These are phyloP conservation scores for Arvicola amphibius DNA, from an alignment of 2,797 vertebrate genomes.

Conservation along the genomic window DNA sequence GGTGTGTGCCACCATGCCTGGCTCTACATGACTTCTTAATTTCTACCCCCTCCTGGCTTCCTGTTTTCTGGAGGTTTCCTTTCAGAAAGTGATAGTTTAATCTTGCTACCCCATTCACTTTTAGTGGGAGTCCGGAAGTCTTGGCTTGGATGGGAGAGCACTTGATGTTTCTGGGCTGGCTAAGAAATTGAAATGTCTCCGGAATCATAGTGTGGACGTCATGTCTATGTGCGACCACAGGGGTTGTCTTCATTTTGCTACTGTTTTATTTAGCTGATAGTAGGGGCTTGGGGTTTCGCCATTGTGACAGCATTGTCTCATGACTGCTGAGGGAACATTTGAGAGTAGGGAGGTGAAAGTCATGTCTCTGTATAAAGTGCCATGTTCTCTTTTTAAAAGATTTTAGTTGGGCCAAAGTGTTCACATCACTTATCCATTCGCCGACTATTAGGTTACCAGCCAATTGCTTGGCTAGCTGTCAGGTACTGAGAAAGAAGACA, in stretches of 20 bases:
- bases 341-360: background rate
- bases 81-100: background rate
- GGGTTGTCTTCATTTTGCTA: background rate
- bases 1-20: background rate
- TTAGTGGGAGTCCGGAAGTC: too few species aligned
- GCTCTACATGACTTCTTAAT: background rate
- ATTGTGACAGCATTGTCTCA: background rate
- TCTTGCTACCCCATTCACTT: background rate
- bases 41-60: background rate
- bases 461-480: background rate
- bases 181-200: background rate
- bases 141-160: background rate
- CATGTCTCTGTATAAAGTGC: background rate
- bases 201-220: background rate
- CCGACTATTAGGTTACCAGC: background rate
- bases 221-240: background rate
- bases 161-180: background rate
- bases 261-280: background rate
- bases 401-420: background rate
- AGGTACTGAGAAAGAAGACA: background rate
- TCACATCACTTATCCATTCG: background rate
- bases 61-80: background rate
- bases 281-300: background rate
- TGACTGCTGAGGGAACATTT: background rate
- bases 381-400: background rate